Evolutionary conservation across 1,140 invertebrate species (phyloP).

Genomic region (Sycobia sp.): DNA sequence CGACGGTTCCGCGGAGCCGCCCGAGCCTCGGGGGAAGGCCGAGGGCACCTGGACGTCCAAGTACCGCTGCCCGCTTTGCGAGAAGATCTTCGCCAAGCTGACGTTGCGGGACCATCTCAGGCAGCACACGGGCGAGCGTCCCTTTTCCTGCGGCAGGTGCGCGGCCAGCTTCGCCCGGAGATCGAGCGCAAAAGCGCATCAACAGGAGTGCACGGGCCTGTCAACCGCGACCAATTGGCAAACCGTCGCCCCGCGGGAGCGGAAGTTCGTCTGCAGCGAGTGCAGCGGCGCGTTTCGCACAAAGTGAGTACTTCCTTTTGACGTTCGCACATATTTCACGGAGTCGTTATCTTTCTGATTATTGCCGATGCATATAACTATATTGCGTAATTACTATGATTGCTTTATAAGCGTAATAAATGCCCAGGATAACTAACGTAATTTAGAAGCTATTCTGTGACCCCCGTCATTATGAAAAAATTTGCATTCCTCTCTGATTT

Average conservation of each 20-base stretch:
- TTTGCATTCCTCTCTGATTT: too few relatives aligned
- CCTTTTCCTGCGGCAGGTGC: slow-evolving; percentile 70
- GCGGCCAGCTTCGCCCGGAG: slow-evolving; percentile 69
- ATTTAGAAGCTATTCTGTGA: too few relatives aligned
- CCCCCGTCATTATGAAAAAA: too few relatives aligned
- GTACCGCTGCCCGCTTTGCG: slow-evolving; percentile 71
- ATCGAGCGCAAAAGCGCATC: slow-evolving; percentile 61
- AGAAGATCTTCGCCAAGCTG: slow-evolving; percentile 72
- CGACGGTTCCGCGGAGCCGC: slow-evolving; percentile 54
- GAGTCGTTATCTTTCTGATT: too few relatives aligned
- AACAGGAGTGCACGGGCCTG: slow-evolving; percentile 38
- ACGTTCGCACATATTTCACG: too few relatives aligned
- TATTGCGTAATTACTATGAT: too few relatives aligned
- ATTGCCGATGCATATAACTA: too few relatives aligned
- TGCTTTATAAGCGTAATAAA: too few relatives aligned
- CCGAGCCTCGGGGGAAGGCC: slow-evolving; percentile 67
- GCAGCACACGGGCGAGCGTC: slow-evolving; percentile 78
- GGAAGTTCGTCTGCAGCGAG: slow-evolving; percentile 62
- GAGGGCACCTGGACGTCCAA: slow-evolving; percentile 65
- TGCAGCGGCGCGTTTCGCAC: slow-evolving; percentile 68
- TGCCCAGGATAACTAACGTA: too few relatives aligned
- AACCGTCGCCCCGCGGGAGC: slow-evolving; percentile 22
- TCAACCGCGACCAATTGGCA: slow-evolving; percentile 4
- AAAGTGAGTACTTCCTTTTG: slow-evolving; percentile 63
- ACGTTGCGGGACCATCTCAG: slow-evolving; percentile 73